These are phyloP conservation scores for Patagioenas fasciata DNA, from an alignment of 2,113 vertebrate species.

Conservation along the genomic window DNA sequence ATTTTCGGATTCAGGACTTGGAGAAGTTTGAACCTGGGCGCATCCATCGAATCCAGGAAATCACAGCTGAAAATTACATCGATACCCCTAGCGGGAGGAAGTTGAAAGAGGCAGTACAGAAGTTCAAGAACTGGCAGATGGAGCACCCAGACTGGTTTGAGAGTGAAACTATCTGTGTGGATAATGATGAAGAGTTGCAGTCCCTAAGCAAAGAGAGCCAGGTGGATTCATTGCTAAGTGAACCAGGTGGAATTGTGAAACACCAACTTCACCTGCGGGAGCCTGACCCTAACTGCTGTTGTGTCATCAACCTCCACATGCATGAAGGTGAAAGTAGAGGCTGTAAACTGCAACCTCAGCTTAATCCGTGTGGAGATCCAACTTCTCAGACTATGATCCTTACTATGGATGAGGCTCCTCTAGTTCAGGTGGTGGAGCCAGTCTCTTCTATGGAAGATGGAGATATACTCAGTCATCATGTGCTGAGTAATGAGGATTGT, in stretches of 20 bases:
- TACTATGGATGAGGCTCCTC: neutral
- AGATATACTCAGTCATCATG: neutral
- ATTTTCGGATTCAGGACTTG: slow-evolving; percentile 88
- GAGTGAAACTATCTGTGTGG: slow-evolving; percentile 71
- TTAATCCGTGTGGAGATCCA: neutral
- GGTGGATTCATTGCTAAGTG: neutral
- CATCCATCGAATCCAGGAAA: slow-evolving; percentile 81
- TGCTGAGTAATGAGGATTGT: slow-evolving; percentile 22
- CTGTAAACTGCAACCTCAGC: slow-evolving; percentile 43
- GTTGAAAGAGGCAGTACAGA: slow-evolving; percentile 79
- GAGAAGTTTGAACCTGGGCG: slow-evolving; percentile 89
- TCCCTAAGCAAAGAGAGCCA: slow-evolving; percentile 54
- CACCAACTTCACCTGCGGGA: slow-evolving; percentile 70
- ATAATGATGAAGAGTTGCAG: slow-evolving; percentile 62
- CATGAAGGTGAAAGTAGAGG: neutral
- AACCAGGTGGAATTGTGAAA: slow-evolving; percentile 44
- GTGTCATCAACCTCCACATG: slow-evolving; percentile 11
- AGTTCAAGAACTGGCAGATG: slow-evolving; percentile 82
- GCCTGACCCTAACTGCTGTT: neutral
- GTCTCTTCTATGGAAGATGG: neutral
- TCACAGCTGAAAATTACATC: slow-evolving; percentile 77
- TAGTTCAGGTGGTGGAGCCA: slow-evolving; percentile 28
- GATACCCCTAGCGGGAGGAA: slow-evolving; percentile 80
- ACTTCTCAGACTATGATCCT: slow-evolving; percentile 27
- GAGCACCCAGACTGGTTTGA: slow-evolving; percentile 89